These are phyloP conservation scores for Agelas oroides DNA, from an alignment of 37 sponge, comb jelly and placozoan species.

Conservation along the genomic window DNA sequence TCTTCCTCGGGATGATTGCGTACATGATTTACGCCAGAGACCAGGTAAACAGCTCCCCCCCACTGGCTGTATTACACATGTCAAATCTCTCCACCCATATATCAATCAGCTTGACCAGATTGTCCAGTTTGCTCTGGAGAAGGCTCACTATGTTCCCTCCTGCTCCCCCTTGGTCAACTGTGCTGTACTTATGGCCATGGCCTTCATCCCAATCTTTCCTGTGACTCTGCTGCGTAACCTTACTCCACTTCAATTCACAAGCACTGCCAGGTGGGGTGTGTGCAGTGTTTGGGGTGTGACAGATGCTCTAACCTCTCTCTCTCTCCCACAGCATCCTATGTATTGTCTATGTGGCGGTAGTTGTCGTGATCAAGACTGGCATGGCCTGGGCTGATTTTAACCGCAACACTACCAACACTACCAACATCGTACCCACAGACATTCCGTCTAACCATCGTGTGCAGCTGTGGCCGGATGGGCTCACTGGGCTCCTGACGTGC, in stretches of 20 bases:
- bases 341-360: constrained; percentile 16
- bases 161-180: constrained; percentile 61
- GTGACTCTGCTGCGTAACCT: constrained; percentile 68
- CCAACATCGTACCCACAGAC: not conserved
- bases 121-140: constrained; percentile 30
- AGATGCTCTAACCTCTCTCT: not conserved
- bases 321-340: constrained; percentile 34
- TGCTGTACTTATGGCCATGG: constrained; percentile 61
- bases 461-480: not conserved
- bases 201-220: constrained; percentile 84
- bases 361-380: constrained; percentile 19
- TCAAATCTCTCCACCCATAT: constrained; percentile 5
- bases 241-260: constrained; percentile 70
- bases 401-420: not conserved
- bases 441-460: not conserved
- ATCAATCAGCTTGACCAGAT: constrained; percentile 52
- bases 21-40: constrained; percentile 91
- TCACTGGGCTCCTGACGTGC: constrained; percentile 35
- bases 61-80: too few species aligned
- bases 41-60: constrained; percentile 55
- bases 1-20: constrained; percentile 72
- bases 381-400: not conserved
- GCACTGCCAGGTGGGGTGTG: constrained; percentile 50
- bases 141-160: constrained; percentile 3
- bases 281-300: not conserved